Percentiles rank a stretch among this genome's conserved stretches.
Evolutionary conservation across 2,113 vertebrate genomes (phyloP).

Genomic region (Callospermophilus lateralis): DNA sequence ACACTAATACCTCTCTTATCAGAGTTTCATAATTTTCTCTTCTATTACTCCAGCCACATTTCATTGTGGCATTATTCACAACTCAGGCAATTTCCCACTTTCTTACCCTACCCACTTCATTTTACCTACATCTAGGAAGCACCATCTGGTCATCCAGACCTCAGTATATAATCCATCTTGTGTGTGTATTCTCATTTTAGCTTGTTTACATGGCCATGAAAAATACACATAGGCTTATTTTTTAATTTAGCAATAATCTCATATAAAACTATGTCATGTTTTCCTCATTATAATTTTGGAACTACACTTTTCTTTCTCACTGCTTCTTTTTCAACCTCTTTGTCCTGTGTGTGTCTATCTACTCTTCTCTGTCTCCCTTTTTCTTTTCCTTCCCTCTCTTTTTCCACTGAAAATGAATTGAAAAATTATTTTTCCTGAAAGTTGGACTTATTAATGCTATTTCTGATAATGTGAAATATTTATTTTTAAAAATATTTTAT

Average conservation of each 20-base stretch:
- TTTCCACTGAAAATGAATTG: neutral
- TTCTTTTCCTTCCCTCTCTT: neutral
- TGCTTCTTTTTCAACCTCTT: conserved; percentile 26
- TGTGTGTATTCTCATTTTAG: neutral
- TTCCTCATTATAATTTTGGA: neutral
- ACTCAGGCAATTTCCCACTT: conserved; percentile 36
- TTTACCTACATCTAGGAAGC: conserved; percentile 26
- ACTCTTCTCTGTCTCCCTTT: neutral
- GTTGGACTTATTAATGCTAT: neutral
- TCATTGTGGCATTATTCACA: conserved; percentile 23
- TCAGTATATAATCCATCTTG: neutral
- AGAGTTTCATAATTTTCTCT: conserved; percentile 4
- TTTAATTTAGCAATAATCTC: conserved; percentile 29
- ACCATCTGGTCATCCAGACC: neutral
- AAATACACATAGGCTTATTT: neutral
- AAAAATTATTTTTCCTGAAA: conserved; percentile 41
- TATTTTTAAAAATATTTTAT: neutral
- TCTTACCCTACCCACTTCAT: neutral
- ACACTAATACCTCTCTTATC: neutral
- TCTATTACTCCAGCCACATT: neutral
- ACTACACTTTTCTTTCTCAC: neutral
- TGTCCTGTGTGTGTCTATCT: neutral
- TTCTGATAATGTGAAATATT: conserved; percentile 39
- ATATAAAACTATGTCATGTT: neutral
- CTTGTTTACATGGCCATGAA: conserved; percentile 25